A percentile compares a stretch with the other conserved stretches of the same genome.
Evolutionary conservation across 2,113 vertebrate species (phyloP).

Genomic region (Hucho hucho): DNA sequence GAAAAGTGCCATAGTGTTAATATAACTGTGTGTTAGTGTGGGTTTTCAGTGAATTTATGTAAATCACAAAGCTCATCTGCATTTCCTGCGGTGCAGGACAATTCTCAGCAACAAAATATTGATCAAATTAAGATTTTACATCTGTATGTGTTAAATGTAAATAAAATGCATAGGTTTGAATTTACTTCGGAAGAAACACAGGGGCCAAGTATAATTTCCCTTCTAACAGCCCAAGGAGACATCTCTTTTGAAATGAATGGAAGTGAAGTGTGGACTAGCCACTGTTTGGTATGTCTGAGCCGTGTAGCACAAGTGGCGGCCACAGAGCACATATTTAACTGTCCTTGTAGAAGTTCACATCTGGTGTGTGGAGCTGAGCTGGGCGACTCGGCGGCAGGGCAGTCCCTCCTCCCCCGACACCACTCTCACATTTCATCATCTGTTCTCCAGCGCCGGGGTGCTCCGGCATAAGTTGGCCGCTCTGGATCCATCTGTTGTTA

Average conservation of each 20-base stretch:
- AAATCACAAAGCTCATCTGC: no score
- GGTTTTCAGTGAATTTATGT: no score
- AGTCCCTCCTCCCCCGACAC: constrained; percentile 74
- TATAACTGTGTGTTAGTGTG: not conserved
- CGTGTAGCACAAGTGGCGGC: constrained; percentile 36
- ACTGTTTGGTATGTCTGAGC: constrained; percentile 25
- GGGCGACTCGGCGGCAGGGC: constrained; percentile 78
- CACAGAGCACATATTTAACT: constrained; percentile 49
- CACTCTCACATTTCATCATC: constrained; percentile 96
- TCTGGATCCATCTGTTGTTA: constrained; percentile 99
- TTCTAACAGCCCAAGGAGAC: constrained; percentile 20
- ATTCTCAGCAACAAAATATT: no score
- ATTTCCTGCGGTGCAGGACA: no score
- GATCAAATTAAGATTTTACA: not conserved
- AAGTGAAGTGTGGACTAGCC: constrained; percentile 32
- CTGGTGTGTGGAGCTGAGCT: constrained; percentile 78
- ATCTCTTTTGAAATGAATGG: constrained; percentile 14
- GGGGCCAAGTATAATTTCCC: constrained; percentile 47
- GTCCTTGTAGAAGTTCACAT: constrained; percentile 82
- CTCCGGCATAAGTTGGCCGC: constrained; percentile 90
- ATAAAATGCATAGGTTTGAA: constrained; percentile 33
- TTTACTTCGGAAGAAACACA: constrained; percentile 32
- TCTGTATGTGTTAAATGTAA: constrained; percentile 28
- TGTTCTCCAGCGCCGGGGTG: constrained; percentile 88
- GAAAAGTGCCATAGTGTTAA: not conserved